Base-by-base conservation (phyloP, 2,888 invertebrate genomes). In the Adela reaumurella region DNA sequence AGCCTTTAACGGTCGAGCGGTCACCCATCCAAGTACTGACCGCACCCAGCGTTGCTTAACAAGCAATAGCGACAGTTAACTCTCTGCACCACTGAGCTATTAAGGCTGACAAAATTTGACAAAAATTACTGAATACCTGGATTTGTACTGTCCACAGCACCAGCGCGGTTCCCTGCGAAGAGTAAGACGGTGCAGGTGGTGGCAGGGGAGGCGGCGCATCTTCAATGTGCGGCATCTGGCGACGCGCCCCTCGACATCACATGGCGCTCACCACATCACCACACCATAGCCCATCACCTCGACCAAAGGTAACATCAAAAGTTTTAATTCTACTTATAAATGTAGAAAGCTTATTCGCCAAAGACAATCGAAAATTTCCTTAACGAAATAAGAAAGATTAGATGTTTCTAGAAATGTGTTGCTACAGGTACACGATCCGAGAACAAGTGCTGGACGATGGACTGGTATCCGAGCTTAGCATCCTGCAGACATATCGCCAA, bases 221-320 rank as follows among this genome's bases (percentile, higher is more conserved):
- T 95, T 48, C 92, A 92, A 59, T 94, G 94, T 68, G 89, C 91
- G 42, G 92, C 92, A 1, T 85, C 89, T 51, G 93, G 94, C n/a
- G 94, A 94, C 67, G 87, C 89, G 51, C 93, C 93, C 1, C 83
- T 94, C 58, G 90, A 90, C 65, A 89, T 94, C 55, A 86, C 85
- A 64, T 94, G 93, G 94, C 85, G 90, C 58, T 88, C 87, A 50
- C 89, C 89, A 17, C 89, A 89, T 62, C 85, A 86, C 60, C 79
- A 79, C 57, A 78, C 78, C 4, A 78, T 90, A 51, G 85, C 86
- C 14, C 88, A 87, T 61, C 85, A 86, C 53, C 77, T 86, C 58
- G 89, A 89, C 63, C 86, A 87, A 60, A 82, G 89, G 81, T 85
- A 65, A 53, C 16, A 42, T 42, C 17, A 17, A 17, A 11, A 42